Evolutionary conservation across 2,797 vertebrate species (phyloP).

Genomic region (Rhadinocentrus ornatus): DNA sequence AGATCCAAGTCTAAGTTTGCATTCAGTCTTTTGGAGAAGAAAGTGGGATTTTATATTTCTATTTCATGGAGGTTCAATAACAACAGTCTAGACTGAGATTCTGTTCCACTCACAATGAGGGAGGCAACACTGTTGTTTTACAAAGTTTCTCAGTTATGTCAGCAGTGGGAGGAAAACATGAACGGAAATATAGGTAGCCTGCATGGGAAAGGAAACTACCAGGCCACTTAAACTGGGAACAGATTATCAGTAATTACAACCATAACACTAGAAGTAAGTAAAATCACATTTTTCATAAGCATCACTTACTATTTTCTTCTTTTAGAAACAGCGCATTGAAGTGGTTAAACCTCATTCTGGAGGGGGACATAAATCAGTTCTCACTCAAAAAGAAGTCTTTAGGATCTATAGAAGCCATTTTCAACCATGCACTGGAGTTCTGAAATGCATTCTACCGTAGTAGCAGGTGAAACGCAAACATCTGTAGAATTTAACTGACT

Average conservation of each 20-base stretch:
- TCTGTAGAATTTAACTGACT: too few species aligned
- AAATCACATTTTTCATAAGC: background rate
- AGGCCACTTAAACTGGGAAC: background rate
- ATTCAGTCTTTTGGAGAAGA: conserved; percentile 65
- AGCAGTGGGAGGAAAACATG: conserved; percentile 16
- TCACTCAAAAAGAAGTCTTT: background rate
- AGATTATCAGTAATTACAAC: background rate
- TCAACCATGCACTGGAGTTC: too few species aligned
- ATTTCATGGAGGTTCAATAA: conserved; percentile 65
- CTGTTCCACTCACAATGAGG: conserved; percentile 11
- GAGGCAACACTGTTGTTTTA: conserved; percentile 13
- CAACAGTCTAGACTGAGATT: conserved; percentile 36
- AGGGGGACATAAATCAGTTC: background rate
- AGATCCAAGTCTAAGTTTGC: conserved; percentile 75
- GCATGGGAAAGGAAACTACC: background rate
- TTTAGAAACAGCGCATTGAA: background rate
- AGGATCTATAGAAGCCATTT: background rate
- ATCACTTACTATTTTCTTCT: too few species aligned
- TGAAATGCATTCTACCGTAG: too few species aligned
- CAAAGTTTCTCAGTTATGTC: conserved; percentile 5
- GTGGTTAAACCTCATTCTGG: background rate
- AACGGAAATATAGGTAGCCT: background rate
- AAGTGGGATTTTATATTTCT: conserved; percentile 63
- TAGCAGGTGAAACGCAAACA: too few species aligned
- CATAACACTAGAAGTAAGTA: background rate